A percentile compares a stretch with the other conserved stretches of the same genome.
Evolutionary conservation across 2,888 invertebrate genomes (phyloP).

Genomic region (Petrolisthes cinctipes): DNA sequence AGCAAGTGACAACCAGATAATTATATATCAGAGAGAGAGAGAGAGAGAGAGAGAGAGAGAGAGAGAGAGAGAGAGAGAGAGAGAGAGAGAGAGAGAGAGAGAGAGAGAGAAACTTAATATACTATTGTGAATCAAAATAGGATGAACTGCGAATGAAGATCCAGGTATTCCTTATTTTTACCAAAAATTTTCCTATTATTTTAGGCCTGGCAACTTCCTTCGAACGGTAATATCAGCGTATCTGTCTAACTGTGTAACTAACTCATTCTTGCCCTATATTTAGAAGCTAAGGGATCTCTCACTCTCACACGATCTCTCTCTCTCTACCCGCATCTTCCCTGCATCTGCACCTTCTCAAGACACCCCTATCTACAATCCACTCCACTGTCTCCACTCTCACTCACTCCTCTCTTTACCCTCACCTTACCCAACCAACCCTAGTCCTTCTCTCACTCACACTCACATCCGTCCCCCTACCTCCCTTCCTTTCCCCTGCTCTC

Average conservation of each 20-base stretch:
- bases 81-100: conserved; percentile 21
- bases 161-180: too few relatives aligned
- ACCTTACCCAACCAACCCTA: neutral
- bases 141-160: too few relatives aligned
- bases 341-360: neutral
- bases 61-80: conserved; percentile 28
- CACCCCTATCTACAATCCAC: neutral
- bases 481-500: neutral
- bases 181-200: too few relatives aligned
- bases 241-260: too few relatives aligned
- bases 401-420: too few relatives aligned
- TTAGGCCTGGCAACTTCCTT: too few relatives aligned
- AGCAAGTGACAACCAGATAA: neutral
- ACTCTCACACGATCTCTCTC: conserved; percentile 24
- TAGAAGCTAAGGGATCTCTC: neutral
- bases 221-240: too few relatives aligned
- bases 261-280: too few relatives aligned
- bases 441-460: neutral
- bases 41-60: conserved; percentile 27
- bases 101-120: conserved; percentile 6
- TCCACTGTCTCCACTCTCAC: neutral
- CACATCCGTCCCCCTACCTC: neutral
- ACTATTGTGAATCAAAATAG: too few relatives aligned
- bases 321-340: conserved; percentile 8
- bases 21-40: neutral